These are phyloP conservation scores for Macquaria australasica DNA, from an alignment of 2,113 vertebrate species.

Conservation along the genomic window DNA sequence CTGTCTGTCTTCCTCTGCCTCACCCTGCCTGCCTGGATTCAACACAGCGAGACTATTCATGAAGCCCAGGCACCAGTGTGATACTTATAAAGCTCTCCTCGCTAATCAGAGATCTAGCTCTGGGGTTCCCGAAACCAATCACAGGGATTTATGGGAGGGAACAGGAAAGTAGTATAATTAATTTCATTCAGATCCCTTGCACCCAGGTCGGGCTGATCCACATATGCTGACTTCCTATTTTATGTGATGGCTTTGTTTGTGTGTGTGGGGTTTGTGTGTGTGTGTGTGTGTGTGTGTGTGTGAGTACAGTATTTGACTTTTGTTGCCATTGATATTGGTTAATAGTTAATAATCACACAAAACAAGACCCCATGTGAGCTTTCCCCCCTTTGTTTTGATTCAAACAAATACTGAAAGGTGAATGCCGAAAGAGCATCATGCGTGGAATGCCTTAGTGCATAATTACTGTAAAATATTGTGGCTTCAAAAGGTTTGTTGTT, in stretches of 20 bases:
- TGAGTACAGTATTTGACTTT: slow-evolving; percentile 17
- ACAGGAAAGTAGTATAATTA: slow-evolving; percentile 64
- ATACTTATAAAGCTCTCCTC: slow-evolving; percentile 63
- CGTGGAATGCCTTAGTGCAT: slow-evolving; percentile 17
- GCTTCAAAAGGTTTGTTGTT: slow-evolving; percentile 55
- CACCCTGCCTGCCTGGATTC: slow-evolving; percentile 27
- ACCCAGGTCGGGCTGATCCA: slow-evolving; percentile 47
- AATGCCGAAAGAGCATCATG: slow-evolving; percentile 34
- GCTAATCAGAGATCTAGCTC: slow-evolving; percentile 71
- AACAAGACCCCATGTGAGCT: slow-evolving; percentile 49
- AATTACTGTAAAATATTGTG: slow-evolving; percentile 45
- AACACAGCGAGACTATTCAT: slow-evolving; percentile 58
- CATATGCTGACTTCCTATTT: slow-evolving; percentile 33
- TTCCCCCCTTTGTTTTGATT: slow-evolving; percentile 37
- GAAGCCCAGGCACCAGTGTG: slow-evolving; percentile 52
- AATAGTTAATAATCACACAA: slow-evolving; percentile 40
- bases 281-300: slow-evolving; percentile 21
- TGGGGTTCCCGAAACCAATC: slow-evolving; percentile 64
- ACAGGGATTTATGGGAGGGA: slow-evolving; percentile 59
- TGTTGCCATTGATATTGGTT: slow-evolving; percentile 36
- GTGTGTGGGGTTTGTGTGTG: slow-evolving; percentile 26
- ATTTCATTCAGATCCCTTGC: slow-evolving; percentile 69
- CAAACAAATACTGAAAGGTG: slow-evolving; percentile 52
- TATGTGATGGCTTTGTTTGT: slow-evolving; percentile 34
- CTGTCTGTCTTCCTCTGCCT: slow-evolving; percentile 31